Percentiles rank a stretch among this genome's conserved stretches.
These are phyloP conservation scores for Sinocyclocheilus anophthalmus DNA, from an alignment of 2,113 vertebrate species.

Conservation along the genomic window DNA sequence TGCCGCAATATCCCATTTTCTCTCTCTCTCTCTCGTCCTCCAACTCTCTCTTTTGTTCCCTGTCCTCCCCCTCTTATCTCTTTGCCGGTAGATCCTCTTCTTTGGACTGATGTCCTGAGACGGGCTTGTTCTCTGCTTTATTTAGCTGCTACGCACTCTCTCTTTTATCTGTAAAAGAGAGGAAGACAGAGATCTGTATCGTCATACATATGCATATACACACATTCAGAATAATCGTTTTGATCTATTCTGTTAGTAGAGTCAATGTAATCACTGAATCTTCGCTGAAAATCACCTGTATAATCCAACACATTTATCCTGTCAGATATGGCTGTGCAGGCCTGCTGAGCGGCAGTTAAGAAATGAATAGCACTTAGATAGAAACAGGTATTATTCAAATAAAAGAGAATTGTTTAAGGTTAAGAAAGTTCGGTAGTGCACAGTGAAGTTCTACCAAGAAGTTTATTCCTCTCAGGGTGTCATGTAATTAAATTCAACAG, in stretches of 20 bases:
- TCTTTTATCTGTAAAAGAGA: constrained; percentile 66
- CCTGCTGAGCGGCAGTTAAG: constrained; percentile 11
- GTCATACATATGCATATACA: constrained; percentile 36
- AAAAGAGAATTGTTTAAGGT: constrained; percentile 4
- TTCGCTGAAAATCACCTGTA: constrained; percentile 19
- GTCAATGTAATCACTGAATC: constrained; percentile 29
- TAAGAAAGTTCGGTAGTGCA: neutral
- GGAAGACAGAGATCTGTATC: constrained; percentile 41
- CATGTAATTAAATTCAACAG: neutral
- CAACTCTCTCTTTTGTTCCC: constrained; percentile 34
- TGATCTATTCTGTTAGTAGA: constrained; percentile 21
- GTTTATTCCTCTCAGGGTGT: neutral
- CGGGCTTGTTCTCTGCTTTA: constrained; percentile 58
- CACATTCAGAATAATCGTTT: constrained; percentile 32
- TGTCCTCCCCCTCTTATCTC: constrained; percentile 55
- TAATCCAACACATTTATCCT: neutral
- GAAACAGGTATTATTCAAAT: constrained; percentile 13
- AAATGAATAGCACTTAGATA: constrained; percentile 19
- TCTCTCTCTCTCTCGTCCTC: constrained; percentile 48
- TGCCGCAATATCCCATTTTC: constrained; percentile 67
- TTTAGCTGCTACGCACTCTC: constrained; percentile 60
- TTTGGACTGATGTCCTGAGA: constrained; percentile 57
- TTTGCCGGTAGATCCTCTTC: constrained; percentile 56
- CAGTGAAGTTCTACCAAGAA: neutral
- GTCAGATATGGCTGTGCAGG: neutral